Evolutionary conservation across 2,113 vertebrate genomes (phyloP).

Genomic region (Poeciliopsis retropinna): DNA sequence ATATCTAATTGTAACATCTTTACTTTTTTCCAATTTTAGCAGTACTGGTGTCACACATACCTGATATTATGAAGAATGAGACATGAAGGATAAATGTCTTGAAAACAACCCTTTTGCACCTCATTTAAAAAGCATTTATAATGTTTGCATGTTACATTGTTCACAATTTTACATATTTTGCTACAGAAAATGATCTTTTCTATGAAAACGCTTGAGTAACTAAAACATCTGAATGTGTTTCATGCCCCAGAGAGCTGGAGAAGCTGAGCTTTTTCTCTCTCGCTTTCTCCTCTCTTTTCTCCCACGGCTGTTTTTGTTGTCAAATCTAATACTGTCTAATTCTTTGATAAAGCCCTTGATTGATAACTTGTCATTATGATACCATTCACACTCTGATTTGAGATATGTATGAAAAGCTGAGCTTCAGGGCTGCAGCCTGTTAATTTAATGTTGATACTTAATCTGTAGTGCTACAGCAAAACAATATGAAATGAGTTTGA

Average conservation of each 20-base stretch:
- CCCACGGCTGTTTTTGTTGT: conserved; percentile 29
- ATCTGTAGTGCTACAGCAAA: not conserved
- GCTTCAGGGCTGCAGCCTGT: not conserved
- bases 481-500: no score
- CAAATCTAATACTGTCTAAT: conserved; percentile 28
- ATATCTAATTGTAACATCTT: not conserved
- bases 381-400: conserved; percentile 1
- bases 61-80: not conserved
- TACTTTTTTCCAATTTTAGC: not conserved
- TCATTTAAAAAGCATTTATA: no score
- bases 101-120: no score
- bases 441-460: not conserved
- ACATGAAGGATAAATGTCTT: not conserved
- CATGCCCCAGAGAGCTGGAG: conserved; percentile 8
- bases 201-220: not conserved
- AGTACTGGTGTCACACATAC: not conserved
- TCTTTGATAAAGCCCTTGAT: conserved; percentile 17
- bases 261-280: conserved; percentile 2
- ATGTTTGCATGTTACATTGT: no score
- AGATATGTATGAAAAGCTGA: not conserved
- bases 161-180: no score
- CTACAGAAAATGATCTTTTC: not conserved
- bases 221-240: not conserved
- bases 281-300: not conserved
- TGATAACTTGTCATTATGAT: conserved; percentile 40